Evolutionary conservation across 2,113 vertebrate genomes (phyloP).

Genomic region (Pseudorhombus dupliciocellatus): DNA sequence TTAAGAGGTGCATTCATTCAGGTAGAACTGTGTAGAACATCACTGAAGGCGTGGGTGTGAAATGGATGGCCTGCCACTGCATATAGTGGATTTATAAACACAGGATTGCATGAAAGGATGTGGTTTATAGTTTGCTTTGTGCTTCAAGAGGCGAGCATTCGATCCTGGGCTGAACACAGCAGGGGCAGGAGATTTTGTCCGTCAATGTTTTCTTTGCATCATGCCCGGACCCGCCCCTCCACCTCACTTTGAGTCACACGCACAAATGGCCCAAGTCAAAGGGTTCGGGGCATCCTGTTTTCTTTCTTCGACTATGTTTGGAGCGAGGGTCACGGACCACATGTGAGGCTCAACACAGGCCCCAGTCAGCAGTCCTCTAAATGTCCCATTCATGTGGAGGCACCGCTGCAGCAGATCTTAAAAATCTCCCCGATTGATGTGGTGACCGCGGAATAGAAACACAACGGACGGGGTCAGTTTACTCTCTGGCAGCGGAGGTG

Average conservation of each 20-base stretch:
- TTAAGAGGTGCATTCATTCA: no score
- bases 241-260: conserved; percentile 59
- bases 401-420: conserved; percentile 46
- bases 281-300: conserved; percentile 63
- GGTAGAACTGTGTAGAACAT: no score
- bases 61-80: no score
- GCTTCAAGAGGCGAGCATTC: conserved; percentile 13
- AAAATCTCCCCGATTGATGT: conserved; percentile 73
- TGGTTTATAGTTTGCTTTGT: conserved; percentile 24
- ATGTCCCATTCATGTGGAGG: conserved; percentile 72
- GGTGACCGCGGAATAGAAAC: conserved; percentile 53
- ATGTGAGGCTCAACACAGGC: conserved; percentile 73
- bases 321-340: conserved; percentile 74
- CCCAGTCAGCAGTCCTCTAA: conserved; percentile 73
- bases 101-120: background rate
- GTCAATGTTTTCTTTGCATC: conserved; percentile 50
- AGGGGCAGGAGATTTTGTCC: conserved; percentile 32
- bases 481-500: conserved; percentile 59
- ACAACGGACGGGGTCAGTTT: conserved; percentile 63
- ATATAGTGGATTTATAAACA: background rate
- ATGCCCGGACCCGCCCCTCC: conserved; percentile 56
- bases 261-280: conserved; percentile 59
- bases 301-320: conserved; percentile 64
- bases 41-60: no score
- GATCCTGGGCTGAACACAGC: conserved; percentile 3